Conservation (phyloP, 2,113 vertebrate species). For the Reinhardtius hippoglossoides region DNA sequence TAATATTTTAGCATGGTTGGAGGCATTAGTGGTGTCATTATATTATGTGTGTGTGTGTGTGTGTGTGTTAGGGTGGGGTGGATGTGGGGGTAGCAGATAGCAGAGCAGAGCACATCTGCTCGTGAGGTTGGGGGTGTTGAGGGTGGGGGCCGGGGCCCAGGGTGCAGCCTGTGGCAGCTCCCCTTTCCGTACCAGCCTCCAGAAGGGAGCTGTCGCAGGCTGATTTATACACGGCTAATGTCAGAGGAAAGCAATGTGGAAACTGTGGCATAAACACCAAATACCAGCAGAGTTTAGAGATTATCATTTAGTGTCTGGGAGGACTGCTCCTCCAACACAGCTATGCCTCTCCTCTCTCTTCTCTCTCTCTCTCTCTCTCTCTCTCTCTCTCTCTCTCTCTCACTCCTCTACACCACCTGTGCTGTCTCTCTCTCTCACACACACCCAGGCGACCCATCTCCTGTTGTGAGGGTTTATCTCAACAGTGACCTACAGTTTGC, state of each 20-base stretch:
- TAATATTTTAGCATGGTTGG: conserved; percentile 77
- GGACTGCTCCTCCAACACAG: conserved; percentile 79
- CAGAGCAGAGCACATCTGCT: conserved; percentile 89
- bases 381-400: too few species aligned
- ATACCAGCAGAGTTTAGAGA: conserved; percentile 89
- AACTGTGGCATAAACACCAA: conserved; percentile 91
- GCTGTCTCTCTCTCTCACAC: too few species aligned
- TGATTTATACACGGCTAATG: conserved; percentile 92
- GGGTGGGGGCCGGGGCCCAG: conserved; percentile 71
- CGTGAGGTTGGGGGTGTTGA: conserved; percentile 31
- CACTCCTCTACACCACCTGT: too few species aligned
- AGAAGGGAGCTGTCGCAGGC: conserved; percentile 85
- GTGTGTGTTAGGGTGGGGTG: conserved; percentile 32
- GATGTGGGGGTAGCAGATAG: conserved; percentile 48
- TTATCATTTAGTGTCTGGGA: conserved; percentile 91
- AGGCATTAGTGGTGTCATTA: conserved; percentile 71
- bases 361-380: too few species aligned
- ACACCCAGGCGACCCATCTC: conserved; percentile 20
- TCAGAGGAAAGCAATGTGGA: conserved; percentile 91
- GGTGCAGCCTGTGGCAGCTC: conserved; percentile 87
- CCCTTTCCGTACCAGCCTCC: conserved; percentile 92
- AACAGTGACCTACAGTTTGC: conserved; percentile 41
- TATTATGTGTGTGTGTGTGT: conserved; percentile 42
- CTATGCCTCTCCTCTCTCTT: conserved; percentile 39
- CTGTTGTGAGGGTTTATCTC: conserved; percentile 60